A percentile compares a stretch with the other conserved stretches of the same genome.
Evolutionary conservation across 2,888 invertebrate genomes (phyloP).

Genomic region (Hetaerina titia): DNA sequence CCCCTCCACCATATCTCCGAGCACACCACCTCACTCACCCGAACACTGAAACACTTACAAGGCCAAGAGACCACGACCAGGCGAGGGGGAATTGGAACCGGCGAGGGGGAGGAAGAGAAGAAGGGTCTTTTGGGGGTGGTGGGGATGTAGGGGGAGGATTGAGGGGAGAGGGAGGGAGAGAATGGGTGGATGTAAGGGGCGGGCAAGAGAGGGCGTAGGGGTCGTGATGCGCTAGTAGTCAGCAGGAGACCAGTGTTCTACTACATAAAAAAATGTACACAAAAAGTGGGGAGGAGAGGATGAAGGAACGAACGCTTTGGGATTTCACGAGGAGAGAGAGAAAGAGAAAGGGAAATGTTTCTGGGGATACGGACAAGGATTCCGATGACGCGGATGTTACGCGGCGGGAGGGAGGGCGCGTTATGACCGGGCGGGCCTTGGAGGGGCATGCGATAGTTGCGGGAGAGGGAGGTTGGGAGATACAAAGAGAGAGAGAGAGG

Average conservation of each 20-base stretch:
- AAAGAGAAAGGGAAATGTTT: no score
- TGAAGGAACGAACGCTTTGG: no score
- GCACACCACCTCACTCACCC: neutral
- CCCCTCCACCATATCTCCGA: neutral
- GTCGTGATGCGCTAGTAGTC: neutral
- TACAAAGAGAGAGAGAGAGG: neutral
- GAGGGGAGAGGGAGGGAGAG: neutral
- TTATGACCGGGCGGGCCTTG: no score
- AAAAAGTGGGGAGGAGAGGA: no score
- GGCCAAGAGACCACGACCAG: constrained; percentile 34
- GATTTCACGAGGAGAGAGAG: no score
- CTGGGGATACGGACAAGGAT: no score
- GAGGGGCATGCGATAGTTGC: no score
- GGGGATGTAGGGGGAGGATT: neutral
- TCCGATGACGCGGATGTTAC: neutral
- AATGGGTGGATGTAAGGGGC: neutral
- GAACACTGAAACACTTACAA: constrained; percentile 31
- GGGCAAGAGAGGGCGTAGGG: neutral
- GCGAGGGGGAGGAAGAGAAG: neutral
- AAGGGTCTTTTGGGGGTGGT: neutral
- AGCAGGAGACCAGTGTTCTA: no score
- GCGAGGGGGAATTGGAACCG: neutral
- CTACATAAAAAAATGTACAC: no score
- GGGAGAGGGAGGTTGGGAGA: neutral
- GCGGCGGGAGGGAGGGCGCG: neutral